Percentiles rank a stretch among this genome's conserved stretches.
Conservation (phyloP, 2,888 invertebrate species). For the Drosophila neutralis region DNA sequence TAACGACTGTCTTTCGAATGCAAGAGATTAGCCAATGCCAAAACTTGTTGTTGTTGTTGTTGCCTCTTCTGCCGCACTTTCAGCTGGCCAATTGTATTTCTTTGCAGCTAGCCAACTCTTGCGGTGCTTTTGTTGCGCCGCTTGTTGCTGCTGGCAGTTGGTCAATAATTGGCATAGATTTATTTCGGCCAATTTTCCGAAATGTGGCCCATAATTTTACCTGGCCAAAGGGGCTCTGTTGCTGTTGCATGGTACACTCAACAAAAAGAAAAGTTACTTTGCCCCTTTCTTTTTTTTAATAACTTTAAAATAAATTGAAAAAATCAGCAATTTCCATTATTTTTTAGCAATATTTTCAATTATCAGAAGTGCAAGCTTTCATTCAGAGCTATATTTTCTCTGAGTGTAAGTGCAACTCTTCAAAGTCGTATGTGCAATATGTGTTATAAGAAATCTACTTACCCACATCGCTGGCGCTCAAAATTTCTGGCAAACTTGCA, state of each 20-base stretch:
- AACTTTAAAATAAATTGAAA: not conserved
- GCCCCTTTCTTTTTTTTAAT: not conserved
- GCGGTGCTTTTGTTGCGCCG: conserved; percentile 48
- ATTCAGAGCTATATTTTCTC: not conserved
- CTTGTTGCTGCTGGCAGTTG: conserved; percentile 66
- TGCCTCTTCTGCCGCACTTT: conserved; percentile 69
- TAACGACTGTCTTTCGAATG: conserved; percentile 57
- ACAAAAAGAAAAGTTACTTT: not conserved
- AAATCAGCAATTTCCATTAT: too few species aligned
- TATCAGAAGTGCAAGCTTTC: not conserved
- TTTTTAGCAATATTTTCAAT: too few species aligned
- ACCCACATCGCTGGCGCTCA: conserved; percentile 74
- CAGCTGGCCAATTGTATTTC: conserved; percentile 55
- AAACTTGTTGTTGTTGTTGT: conserved; percentile 15
- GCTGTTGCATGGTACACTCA: conserved; percentile 29
- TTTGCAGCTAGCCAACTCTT: conserved; percentile 29
- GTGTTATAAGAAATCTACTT: conserved; percentile 55
- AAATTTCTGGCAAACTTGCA: conserved; percentile 74
- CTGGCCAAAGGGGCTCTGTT: conserved; percentile 41
- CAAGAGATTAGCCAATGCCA: conserved; percentile 72
- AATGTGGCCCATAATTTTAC: conserved; percentile 44
- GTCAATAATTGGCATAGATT: conserved; percentile 82
- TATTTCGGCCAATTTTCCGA: conserved; percentile 69
- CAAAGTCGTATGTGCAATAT: conserved; percentile 24
- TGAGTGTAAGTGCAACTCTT: not conserved